These are phyloP conservation scores for Drosophila algonquin DNA, from an alignment of 2,888 invertebrate genomes.

Conservation along the genomic window DNA sequence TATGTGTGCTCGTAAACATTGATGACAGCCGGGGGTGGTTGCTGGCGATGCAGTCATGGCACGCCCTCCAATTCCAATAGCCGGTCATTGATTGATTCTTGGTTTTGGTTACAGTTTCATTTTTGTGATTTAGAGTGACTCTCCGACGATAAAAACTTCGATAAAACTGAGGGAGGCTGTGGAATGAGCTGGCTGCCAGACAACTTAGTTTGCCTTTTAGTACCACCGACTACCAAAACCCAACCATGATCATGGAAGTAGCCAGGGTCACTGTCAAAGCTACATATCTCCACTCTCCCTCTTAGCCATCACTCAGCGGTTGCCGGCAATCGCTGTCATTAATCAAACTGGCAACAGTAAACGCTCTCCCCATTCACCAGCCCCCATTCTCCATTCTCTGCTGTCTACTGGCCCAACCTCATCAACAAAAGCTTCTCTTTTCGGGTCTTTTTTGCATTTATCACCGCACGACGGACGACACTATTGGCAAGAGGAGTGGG, in stretches of 20 bases:
- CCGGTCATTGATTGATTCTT: constrained; percentile 7
- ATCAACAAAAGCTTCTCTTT: constrained; percentile 54
- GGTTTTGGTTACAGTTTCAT: constrained; percentile 5
- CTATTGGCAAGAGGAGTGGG: too few relatives aligned
- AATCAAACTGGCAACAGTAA: constrained; percentile 69
- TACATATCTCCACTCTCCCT: constrained; percentile 37
- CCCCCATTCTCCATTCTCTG: not conserved
- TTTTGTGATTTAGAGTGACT: constrained; percentile 36
- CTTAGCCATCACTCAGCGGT: constrained; percentile 55
- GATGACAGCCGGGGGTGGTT: constrained; percentile 58
- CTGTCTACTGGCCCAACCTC: constrained; percentile 17
- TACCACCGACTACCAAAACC: constrained; percentile 56
- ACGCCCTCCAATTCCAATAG: constrained; percentile 19
- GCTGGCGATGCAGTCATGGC: constrained; percentile 26
- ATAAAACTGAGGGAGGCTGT: constrained; percentile 2
- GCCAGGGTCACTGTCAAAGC: constrained; percentile 52
- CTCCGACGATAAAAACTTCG: not conserved
- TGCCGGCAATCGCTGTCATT: constrained; percentile 66
- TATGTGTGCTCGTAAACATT: constrained; percentile 72
- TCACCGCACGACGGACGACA: constrained; percentile 46
- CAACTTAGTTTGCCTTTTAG: constrained; percentile 1
- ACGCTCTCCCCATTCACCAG: constrained; percentile 30
- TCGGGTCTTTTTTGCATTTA: constrained; percentile 73
- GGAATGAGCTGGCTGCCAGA: constrained; percentile 5
- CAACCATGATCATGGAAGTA: constrained; percentile 50